Evolutionary conservation across 2,888 invertebrate species (phyloP).

Genomic region (Calameuta filiformis): DNA sequence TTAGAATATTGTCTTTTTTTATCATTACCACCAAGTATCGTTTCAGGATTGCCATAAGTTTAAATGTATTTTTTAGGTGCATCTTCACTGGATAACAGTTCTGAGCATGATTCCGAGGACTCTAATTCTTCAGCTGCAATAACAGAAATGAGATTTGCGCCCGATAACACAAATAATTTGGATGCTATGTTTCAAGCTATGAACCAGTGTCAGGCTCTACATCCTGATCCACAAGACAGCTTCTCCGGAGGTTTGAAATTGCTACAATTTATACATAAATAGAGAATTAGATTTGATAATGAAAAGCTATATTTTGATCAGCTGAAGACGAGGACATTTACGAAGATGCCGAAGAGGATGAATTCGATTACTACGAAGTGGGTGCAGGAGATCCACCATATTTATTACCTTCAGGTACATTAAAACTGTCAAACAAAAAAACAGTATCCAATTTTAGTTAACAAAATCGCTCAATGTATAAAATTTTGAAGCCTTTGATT

Average conservation of each 20-base stretch:
- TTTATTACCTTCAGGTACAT: slow-evolving; percentile 54
- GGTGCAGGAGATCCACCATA: slow-evolving; percentile 65
- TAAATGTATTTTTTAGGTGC: no score
- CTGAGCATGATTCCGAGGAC: slow-evolving; percentile 64
- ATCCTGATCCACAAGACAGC: slow-evolving; percentile 81
- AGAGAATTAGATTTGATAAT: no score
- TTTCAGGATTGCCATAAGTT: no score
- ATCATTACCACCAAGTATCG: no score
- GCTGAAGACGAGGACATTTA: slow-evolving; percentile 67
- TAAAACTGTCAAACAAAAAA: neutral
- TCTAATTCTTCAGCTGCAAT: slow-evolving; percentile 70
- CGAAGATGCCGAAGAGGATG: slow-evolving; percentile 66
- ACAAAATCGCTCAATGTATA: neutral
- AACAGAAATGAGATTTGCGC: slow-evolving; percentile 80
- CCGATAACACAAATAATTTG: slow-evolving; percentile 73
- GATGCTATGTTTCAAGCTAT: slow-evolving; percentile 80
- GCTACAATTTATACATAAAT: slow-evolving; percentile 6
- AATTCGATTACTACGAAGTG: slow-evolving; percentile 64
- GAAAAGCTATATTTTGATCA: neutral
- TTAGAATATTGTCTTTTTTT: slow-evolving; percentile 6
- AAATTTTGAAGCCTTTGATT: slow-evolving; percentile 11
- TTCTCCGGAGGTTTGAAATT: slow-evolving; percentile 63
- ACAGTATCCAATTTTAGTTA: slow-evolving; percentile 1
- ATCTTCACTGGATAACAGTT: slow-evolving; percentile 34
- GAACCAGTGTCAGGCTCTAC: slow-evolving; percentile 81